Evolutionary conservation across 2,888 invertebrate genomes (phyloP), one percentile per base, ranked within the genome.

Genomic region (Plagodis pulveraria): DNA sequence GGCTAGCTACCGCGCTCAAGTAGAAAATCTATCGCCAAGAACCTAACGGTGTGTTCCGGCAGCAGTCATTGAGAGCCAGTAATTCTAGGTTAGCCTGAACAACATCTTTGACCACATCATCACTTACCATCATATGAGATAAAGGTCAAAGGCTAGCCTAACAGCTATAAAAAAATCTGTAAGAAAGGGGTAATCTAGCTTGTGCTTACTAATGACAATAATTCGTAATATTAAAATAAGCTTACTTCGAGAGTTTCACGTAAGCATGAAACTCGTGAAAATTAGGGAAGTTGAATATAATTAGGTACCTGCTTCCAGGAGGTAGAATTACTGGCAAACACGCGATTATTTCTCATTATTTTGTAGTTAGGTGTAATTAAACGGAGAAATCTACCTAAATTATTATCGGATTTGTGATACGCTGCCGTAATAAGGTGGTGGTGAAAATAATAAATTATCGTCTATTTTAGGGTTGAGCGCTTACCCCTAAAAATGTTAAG

Each of bases 301-400:
- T 86, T 85, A 86, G 81, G 78, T 80, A 77, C 75, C 77, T 77
- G 65, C 72, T 72, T 75, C 69, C 74, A 77, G 74, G 81, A 80
- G 81, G 81, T 81, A 81, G 84, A 85, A 89, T 86, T 80, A 84
- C 83, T 73, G 65, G 62, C 76, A 75, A 74, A 73, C 89, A 89
- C 89, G 89, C 89, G 73, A 90, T 74, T 80, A 78, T 77, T 80
- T 78, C 87, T 85, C 85, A 89, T 89, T 89, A 89, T 88, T 83
- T 85, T 78, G 87, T 82, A 84, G 85, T 87, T 87, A 87, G 83
- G 80, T 78, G 78, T 84, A 87, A 86, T 87, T 88, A 86, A 83
- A 81, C 79, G 77, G 79, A 80, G 64, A 79, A 81, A 83, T 83
- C 83, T 80, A 82, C 77, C 72, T 67, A 77, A 74, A 80, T 79